phyloP scores from a whole-genome alignment of 2,113 vertebrate species.

The Perca flavescens region DNA sequence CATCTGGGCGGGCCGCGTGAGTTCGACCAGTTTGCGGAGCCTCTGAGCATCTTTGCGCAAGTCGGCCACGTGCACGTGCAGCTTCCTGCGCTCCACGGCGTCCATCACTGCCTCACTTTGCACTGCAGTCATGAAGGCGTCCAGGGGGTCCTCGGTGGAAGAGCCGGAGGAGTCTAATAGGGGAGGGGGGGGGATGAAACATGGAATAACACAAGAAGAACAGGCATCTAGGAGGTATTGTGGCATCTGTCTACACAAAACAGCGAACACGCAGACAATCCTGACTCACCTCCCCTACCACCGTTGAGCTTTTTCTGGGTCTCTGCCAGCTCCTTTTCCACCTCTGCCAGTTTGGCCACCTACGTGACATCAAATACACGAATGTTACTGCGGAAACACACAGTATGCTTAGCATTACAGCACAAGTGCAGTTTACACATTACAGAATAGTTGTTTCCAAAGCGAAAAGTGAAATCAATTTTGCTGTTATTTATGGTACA shows the following conservation, averaged over 20 bases:
- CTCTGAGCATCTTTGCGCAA: conserved; percentile 92
- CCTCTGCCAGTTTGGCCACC: conserved; percentile 90
- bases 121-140: conserved; percentile 95
- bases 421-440: not conserved
- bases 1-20: conserved; percentile 91
- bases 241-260: not conserved
- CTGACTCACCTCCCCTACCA: conserved; percentile 87
- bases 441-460: not conserved
- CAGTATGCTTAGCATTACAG: not conserved
- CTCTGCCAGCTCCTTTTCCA: conserved; percentile 91
- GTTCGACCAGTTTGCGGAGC: conserved; percentile 90
- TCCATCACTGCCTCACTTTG: conserved; percentile 88
- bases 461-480: not conserved
- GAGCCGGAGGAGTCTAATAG: conserved; percentile 83
- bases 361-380: conserved; percentile 53
- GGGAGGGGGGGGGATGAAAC: not conserved
- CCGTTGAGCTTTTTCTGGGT: conserved; percentile 89
- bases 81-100: conserved; percentile 91
- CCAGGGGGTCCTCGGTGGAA: conserved; percentile 91
- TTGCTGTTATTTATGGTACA: not conserved
- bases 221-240: not conserved
- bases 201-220: not conserved
- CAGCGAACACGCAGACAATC: not conserved
- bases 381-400: not conserved
- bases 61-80: conserved; percentile 90